phyloP scores from a whole-genome alignment of 2,888 invertebrate species.

The Leucozona laternaria region DNA sequence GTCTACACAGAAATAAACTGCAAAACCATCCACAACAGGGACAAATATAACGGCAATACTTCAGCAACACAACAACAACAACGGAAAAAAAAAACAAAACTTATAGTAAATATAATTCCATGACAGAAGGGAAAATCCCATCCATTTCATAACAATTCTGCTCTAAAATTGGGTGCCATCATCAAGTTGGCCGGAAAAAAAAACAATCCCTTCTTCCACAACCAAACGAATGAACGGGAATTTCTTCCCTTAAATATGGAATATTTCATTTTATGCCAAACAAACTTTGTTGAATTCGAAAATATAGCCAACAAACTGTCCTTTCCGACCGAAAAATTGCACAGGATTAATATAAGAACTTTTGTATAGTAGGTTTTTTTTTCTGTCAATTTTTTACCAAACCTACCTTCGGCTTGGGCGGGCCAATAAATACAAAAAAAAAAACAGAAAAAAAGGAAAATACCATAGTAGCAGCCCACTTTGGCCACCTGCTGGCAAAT shows the following conservation, averaged over 20 bases:
- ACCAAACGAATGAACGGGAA: not conserved
- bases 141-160: conserved; percentile 63
- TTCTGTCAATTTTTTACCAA: conserved; percentile 18
- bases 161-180: conserved; percentile 47
- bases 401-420: not conserved
- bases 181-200: not conserved
- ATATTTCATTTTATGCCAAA: conserved; percentile 56
- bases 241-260: conserved; percentile 34
- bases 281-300: conserved; percentile 53
- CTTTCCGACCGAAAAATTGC: conserved; percentile 13
- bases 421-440: not conserved
- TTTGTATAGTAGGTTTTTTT: conserved; percentile 29
- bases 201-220: not conserved
- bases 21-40: conserved; percentile 32
- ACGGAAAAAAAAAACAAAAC: not conserved
- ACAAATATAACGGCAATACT: not conserved
- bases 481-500: conserved; percentile 27
- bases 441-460: not conserved
- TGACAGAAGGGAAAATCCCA: conserved; percentile 42
- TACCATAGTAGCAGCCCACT: not conserved
- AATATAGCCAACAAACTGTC: conserved; percentile 42
- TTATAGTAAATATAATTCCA: not conserved
- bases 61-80: not conserved
- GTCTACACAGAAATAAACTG: conserved; percentile 25
- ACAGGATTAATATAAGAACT: conserved; percentile 51